Percentiles rank a stretch among this genome's conserved stretches.
Conservation (phyloP, 2,888 invertebrate species). For the Dusona sp. region DNA sequence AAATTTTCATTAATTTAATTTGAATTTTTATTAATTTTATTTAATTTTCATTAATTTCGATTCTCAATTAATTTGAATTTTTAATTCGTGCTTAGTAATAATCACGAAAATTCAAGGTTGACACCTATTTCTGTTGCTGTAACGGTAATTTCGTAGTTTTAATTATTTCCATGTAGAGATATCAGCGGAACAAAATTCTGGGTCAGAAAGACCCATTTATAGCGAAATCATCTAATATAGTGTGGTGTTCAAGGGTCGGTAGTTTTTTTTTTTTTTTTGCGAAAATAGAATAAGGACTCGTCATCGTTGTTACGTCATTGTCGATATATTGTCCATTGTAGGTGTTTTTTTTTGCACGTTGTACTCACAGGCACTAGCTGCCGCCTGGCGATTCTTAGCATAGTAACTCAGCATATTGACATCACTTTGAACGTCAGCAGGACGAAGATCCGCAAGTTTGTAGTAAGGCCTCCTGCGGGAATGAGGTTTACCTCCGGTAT, state of each 20-base stretch:
- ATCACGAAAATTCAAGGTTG: too few species aligned
- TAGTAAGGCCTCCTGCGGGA: slow-evolving; percentile 90
- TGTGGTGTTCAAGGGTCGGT: neutral
- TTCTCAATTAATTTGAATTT: too few species aligned
- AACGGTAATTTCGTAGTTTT: too few species aligned
- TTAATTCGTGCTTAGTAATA: too few species aligned
- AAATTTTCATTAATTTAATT: too few species aligned
- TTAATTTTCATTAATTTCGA: too few species aligned
- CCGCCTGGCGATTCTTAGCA: slow-evolving; percentile 91
- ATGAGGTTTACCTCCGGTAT: slow-evolving; percentile 92
- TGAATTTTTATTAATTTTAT: too few species aligned
- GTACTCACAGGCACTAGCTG: slow-evolving; percentile 85
- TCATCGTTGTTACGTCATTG: slow-evolving; percentile 35
- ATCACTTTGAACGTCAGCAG: slow-evolving; percentile 91
- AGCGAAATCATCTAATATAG: neutral
- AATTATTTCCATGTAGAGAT: too few species aligned
- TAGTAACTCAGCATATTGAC: slow-evolving; percentile 95
- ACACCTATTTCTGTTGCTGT: too few species aligned
- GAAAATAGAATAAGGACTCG: slow-evolving; percentile 4
- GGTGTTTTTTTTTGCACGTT: slow-evolving; percentile 3
- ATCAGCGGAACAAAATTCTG: neutral
- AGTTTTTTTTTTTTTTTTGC: neutral
- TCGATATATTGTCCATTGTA: slow-evolving; percentile 35
- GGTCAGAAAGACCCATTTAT: neutral
- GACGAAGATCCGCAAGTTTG: slow-evolving; percentile 87